Base-by-base conservation (phyloP, 2,797 vertebrate genomes). In the Dromococcyx pavoninus region DNA sequence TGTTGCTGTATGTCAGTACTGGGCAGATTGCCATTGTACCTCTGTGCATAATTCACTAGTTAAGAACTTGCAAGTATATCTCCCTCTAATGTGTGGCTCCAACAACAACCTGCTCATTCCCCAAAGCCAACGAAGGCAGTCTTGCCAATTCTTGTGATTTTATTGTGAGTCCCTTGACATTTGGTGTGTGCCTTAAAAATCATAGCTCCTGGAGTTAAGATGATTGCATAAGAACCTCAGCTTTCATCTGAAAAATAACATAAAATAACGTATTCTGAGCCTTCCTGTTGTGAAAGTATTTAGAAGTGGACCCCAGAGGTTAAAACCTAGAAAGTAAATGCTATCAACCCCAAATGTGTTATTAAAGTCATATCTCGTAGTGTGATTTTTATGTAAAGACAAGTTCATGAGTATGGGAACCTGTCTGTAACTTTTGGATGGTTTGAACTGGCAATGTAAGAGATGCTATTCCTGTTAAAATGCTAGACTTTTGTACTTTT, bases 41-140 rank as follows among this genome's bases (percentile, higher is more conserved):
- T 95, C 70, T 7, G 91, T 87, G 88, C 83, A 88, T 94, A 93
- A 89, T 89, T 97, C 93, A 82, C 88, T 93, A 89, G 77, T 90
- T 91, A 93, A 79, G 94, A 94, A 88, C 66, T 93, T 74, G 83
- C 4, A 37, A 95, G 77, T 92, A 86, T 91, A 89, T 95, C 89
- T 96, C 91, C 85, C 95, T 97, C 91, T 95, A 93, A 97, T 93
- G 93, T 88, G 89, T 91, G 83, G 91, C 76, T 95, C 96, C 95
- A 97, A 95, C 89, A 96, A 96, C 94, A 96, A 96, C 95, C 95
- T 96, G 94, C 91, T 96, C 88, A 23, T 73, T 94, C 86, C 94
- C 88, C 89, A 93, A 91, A 94, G 89, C 95, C 95, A 96, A 25
- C 0, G 11, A 90, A 95, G 53, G 77, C 60, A 46, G 54, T 35